Percentiles rank a stretch among this genome's conserved stretches.
These are phyloP conservation scores for Camponotus fellah DNA, from an alignment of 2,888 invertebrate genomes.

Conservation along the genomic window DNA sequence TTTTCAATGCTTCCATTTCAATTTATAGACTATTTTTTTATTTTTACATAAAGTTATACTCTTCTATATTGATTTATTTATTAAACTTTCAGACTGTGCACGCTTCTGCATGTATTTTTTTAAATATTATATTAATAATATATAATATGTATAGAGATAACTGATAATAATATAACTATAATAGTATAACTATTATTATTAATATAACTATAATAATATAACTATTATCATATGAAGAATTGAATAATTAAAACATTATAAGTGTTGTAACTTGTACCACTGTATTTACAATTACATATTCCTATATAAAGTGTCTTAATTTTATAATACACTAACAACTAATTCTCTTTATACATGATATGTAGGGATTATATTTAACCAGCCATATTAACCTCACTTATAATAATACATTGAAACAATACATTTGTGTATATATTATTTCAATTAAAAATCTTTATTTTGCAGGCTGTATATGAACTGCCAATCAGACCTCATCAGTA, in stretches of 20 bases:
- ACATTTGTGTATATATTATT: neutral
- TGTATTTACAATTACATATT: neutral
- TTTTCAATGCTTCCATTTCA: slow-evolving; percentile 27
- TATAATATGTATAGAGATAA: slow-evolving; percentile 8
- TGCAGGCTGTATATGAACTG: slow-evolving; percentile 84
- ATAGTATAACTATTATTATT: too few species aligned
- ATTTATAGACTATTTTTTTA: slow-evolving; percentile 14
- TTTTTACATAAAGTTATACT: slow-evolving; percentile 1
- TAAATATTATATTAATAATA: neutral
- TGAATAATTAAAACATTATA: slow-evolving; percentile 19
- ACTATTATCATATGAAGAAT: slow-evolving; percentile 3
- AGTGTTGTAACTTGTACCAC: neutral
- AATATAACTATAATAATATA: too few species aligned
- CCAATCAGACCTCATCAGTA: slow-evolving; percentile 83
- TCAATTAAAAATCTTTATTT: slow-evolving; percentile 40
- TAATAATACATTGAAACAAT: slow-evolving; percentile 9
- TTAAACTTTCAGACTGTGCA: neutral
- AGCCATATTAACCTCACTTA: neutral
- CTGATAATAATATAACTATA: too few species aligned
- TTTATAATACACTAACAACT: slow-evolving; percentile 36
- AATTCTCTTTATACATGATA: slow-evolving; percentile 3
- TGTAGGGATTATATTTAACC: slow-evolving; percentile 5
- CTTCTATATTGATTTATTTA: slow-evolving; percentile 7
- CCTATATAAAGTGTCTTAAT: neutral
- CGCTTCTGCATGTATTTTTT: neutral